Evolutionary conservation across 2,797 vertebrate species (phyloP).

Genomic region (Urophycis tenuis): DNA sequence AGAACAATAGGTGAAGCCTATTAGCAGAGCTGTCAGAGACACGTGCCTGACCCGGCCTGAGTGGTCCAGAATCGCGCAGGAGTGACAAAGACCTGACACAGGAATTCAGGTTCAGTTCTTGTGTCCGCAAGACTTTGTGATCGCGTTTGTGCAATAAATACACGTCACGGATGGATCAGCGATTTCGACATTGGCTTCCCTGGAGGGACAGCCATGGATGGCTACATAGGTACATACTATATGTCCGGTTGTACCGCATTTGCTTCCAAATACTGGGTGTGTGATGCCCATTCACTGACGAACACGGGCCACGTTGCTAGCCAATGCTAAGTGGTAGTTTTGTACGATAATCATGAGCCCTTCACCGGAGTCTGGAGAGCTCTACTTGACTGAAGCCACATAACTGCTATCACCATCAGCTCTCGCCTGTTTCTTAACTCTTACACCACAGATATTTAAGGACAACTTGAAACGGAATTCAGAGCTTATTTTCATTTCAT

Average conservation of each 20-base stretch:
- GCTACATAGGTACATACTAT: neutral
- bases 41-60: too few species aligned
- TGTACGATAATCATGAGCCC: too few species aligned
- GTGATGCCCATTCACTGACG: neutral
- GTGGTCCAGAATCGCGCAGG: too few species aligned
- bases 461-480: neutral
- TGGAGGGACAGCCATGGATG: neutral
- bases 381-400: neutral
- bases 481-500: neutral
- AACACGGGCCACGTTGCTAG: neutral
- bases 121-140: too few species aligned
- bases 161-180: neutral
- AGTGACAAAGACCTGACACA: neutral
- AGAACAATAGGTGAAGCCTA: neutral
- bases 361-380: neutral
- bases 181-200: neutral
- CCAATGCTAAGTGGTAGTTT: neutral
- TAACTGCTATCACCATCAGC: neutral
- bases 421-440: neutral
- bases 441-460: neutral
- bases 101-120: neutral
- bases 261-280: neutral
- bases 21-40: too few species aligned
- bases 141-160: neutral
- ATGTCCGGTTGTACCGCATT: neutral